Conservation (phyloP, 2,888 invertebrate species). For the Coleophora deauratella region DNA sequence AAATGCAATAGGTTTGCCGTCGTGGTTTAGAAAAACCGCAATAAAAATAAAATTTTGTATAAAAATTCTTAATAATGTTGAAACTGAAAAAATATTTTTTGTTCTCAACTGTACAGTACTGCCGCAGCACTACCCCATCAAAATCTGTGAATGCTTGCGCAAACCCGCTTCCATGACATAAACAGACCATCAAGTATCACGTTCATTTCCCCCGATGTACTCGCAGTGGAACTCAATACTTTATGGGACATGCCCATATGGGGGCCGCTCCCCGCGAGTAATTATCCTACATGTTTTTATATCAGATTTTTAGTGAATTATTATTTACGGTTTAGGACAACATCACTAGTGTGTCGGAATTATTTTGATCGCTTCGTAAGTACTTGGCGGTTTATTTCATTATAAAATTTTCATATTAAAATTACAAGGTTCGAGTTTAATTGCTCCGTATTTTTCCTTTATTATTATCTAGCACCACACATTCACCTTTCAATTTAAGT, state of each 20-base stretch:
- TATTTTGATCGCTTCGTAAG: conserved; percentile 14
- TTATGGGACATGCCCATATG: conserved; percentile 48
- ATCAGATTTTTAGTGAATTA: conserved; percentile 67
- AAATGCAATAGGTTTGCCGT: too few relatives aligned
- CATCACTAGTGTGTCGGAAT: conserved; percentile 26
- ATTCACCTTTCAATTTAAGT: too few relatives aligned
- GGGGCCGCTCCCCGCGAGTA: conserved; percentile 59
- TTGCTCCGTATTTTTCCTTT: too few relatives aligned
- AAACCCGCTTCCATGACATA: conserved; percentile 74
- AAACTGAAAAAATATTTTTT: conserved; percentile 13
- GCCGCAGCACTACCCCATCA: conserved; percentile 67
- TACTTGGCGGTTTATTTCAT: too few relatives aligned
- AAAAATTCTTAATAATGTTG: too few relatives aligned
- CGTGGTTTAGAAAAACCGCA: too few relatives aligned
- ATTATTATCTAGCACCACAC: too few relatives aligned
- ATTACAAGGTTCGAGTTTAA: too few relatives aligned
- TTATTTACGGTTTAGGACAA: conserved; percentile 60
- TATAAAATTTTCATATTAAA: too few relatives aligned
- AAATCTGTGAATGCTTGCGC: conserved; percentile 75
- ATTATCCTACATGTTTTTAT: conserved; percentile 72
- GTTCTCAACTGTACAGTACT: conserved; percentile 44
- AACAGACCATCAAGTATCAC: conserved; percentile 59
- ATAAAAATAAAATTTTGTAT: too few relatives aligned
- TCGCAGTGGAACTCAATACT: conserved; percentile 35
- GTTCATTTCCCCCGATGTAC: conserved; percentile 37